Base-by-base conservation (phyloP, 92 coral and sea anemone genomes). In the Metridium senile region DNA sequence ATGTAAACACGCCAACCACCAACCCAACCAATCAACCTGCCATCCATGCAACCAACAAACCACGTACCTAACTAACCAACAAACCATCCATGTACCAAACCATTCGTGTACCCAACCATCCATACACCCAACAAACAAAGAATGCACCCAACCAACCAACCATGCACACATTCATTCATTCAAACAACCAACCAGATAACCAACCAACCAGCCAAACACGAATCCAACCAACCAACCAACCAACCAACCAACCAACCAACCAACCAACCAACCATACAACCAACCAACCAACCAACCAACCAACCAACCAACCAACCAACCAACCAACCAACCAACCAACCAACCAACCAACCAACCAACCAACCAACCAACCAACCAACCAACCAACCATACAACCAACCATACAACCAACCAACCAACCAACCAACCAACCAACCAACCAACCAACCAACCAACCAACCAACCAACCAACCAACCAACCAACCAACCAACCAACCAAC, bases 401-500 rank as follows among this genome's bases (percentile, higher is more conserved):
- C n/a, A n/a, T n/a, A n/a, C n/a, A n/a, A n/a, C n/a, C n/a, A n/a
- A n/a, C n/a, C n/a, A n/a, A 45, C 16, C 51, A 45, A 45, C 51
- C 61, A 54, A 9, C 23, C 23, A 9, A 9, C 23, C 23, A 3
- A 20, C 61, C 61, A 54, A 54, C 23, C 61, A 54, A 54, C 23
- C 61, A 54, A 54, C 61, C 20, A 54, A 54, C 23, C 20, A 22
- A 54, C 61, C 23, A 54, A 54, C 61, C 61, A 54, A 54, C 61
- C 23, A 54, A 20, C 61, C 61, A 54, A 54, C 3, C 61, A 54
- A 54, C 61, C 61, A 54, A 54, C 61, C 23, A 9, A 9, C 23
- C 23, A 9, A 9, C 23, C 61, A n/a, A 20, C 61, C 23, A n/a
- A 54, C 23, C 61, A 22, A n/a, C n/a, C n/a, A n/a, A n/a, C n/a